Evolutionary conservation across 2,888 invertebrate species (phyloP).

Genomic region (Sphecodes monilicornis): DNA sequence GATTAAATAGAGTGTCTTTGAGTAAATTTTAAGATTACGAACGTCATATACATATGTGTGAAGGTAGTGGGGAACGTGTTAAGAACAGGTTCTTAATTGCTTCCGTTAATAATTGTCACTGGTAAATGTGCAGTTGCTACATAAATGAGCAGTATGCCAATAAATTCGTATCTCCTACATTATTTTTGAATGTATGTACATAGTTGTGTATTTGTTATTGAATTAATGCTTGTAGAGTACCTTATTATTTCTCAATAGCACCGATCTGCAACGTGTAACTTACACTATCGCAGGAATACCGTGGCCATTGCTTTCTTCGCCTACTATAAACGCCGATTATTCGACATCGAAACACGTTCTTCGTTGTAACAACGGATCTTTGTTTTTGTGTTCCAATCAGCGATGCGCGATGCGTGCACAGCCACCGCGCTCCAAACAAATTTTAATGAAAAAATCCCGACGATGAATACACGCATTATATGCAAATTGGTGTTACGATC

Average conservation of each 20-base stretch:
- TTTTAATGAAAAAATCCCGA: not conserved
- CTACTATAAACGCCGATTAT: not conserved
- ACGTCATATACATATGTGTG: too few relatives aligned
- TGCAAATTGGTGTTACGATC: not conserved
- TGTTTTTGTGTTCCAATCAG: not conserved
- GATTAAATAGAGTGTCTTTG: too few relatives aligned
- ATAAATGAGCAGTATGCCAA: not conserved
- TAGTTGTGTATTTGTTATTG: too few relatives aligned
- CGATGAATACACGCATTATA: slow-evolving; percentile 2
- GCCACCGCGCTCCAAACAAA: not conserved
- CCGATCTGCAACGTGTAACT: not conserved
- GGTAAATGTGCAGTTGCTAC: not conserved
- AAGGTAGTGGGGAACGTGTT: too few relatives aligned
- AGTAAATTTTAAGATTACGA: too few relatives aligned
- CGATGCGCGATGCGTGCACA: not conserved
- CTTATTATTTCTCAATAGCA: not conserved
- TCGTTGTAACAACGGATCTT: not conserved
- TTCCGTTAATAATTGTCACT: not conserved
- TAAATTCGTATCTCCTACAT: not conserved
- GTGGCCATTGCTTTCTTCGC: not conserved
- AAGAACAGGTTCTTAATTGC: not conserved
- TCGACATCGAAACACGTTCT: not conserved
- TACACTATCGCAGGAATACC: not conserved
- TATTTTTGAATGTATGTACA: too few relatives aligned
- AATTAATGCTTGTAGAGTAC: not conserved